These are phyloP conservation scores for Trachymyrmex septentrionalis DNA, from an alignment of 1,140 invertebrate species.

Conservation along the genomic window DNA sequence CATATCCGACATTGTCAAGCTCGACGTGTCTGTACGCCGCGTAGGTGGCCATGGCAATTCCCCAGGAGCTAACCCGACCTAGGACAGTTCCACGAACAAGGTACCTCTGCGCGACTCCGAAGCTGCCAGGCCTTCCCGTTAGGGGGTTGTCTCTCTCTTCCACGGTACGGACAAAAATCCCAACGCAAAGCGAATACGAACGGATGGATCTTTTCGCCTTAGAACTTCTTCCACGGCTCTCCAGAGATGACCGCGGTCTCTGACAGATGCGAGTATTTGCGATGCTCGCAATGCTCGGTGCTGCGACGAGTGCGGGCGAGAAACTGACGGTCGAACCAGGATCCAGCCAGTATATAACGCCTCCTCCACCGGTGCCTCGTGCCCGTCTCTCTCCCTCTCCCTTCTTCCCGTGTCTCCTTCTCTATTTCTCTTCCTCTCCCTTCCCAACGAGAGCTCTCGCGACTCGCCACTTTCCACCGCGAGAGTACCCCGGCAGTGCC, in stretches of 20 bases:
- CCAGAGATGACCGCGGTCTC: constrained; percentile 16
- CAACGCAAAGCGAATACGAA: background rate
- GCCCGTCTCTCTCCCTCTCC: constrained; percentile 42
- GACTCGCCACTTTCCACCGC: constrained; percentile 43
- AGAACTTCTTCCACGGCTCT: background rate
- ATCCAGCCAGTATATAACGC: constrained; percentile 77
- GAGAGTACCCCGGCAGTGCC: constrained; percentile 46
- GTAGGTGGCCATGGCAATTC: constrained; percentile 89
- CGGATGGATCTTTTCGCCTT: background rate
- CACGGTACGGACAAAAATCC: constrained; percentile 4
- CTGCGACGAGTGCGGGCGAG: constrained; percentile 74
- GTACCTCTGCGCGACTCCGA: constrained; percentile 1
- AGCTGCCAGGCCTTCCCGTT: background rate
- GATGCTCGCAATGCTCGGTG: constrained; percentile 18
- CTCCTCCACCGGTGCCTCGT: constrained; percentile 68
- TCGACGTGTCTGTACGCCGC: constrained; percentile 91
- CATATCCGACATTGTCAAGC: constrained; percentile 90
- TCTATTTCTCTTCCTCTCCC: constrained; percentile 29
- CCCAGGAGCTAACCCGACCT: constrained; percentile 20
- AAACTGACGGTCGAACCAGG: constrained; percentile 78
- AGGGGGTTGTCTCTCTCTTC: background rate
- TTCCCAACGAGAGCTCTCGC: constrained; percentile 46
- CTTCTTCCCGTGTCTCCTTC: constrained; percentile 6
- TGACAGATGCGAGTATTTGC: background rate
- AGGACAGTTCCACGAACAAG: constrained; percentile 27